Base-by-base conservation (phyloP, 2,113 vertebrate species). In the Mesembrinibis cayennensis region DNA sequence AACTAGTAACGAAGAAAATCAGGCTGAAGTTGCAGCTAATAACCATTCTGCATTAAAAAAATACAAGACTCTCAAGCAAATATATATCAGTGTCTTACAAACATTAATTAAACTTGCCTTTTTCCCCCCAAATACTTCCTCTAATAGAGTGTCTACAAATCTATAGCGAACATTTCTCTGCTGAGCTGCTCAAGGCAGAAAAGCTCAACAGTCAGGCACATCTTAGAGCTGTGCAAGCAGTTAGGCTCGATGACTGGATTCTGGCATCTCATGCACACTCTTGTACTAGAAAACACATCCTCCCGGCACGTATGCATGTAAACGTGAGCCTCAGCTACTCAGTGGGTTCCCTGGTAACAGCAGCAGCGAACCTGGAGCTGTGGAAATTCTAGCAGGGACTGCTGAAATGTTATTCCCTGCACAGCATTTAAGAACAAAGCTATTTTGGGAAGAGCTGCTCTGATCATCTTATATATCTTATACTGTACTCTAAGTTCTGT, bases 401-500 rank as follows among this genome's bases (percentile, higher is more conserved):
- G 83, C 87, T 87, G 83, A 78, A 84, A 91, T 42, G 44, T 47
- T 80, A 73, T 42, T 85, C 78, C 81, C 84, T 82, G 34, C 40
- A 71, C 2, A 71, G 61, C 26, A 16, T 1, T 50, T 59, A 50
- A 93, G 90, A 95, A 80, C 62, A 86, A 86, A 91, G 71, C 87
- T 96, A 88, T 88, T 95, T 91, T 69, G 49, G 82, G 87, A 76
- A 79, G 69, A 91, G 74, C 65, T 85, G 87, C 77, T 91, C 83
- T 72, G 45, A 87, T 87, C 77, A 85, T 53, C 62, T 87, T 49
- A 20, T 50, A 17, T 27, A 25, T 74, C 73, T 92, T 29, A 50
- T 8, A 26, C 32, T 47, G 67, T 14, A 76, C 84, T 89, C n/a
- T 27, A 62, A 77, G 65, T 42, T 86, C 55, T 81, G 32, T 30